Conservation (phyloP, 2,797 vertebrate genomes). For the Muscicapa striata region DNA sequence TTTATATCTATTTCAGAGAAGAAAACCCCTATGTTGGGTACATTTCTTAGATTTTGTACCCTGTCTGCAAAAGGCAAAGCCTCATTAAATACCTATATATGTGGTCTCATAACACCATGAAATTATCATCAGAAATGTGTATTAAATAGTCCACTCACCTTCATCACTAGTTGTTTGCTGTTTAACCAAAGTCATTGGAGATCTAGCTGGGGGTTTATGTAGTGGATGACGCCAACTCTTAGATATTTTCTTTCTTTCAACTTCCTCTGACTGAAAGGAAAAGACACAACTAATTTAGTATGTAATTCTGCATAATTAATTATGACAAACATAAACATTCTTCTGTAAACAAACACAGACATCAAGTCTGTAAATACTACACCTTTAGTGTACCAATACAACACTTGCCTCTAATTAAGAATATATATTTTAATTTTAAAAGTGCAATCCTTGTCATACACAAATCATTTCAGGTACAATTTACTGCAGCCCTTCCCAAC, state of each 20-base stretch:
- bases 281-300: neutral
- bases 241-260: constrained; percentile 79
- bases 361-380: neutral
- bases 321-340: neutral
- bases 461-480: neutral
- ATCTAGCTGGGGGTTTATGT: constrained; percentile 89
- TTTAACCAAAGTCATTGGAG: constrained; percentile 90
- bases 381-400: neutral
- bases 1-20: neutral
- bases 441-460: neutral
- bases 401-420: neutral
- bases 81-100: neutral
- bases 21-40: neutral
- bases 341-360: neutral
- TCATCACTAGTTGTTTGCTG: constrained; percentile 89
- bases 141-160: constrained; percentile 76
- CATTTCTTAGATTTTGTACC: neutral
- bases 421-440: neutral
- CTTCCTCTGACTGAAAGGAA: constrained; percentile 41
- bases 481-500: neutral
- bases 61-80: neutral
- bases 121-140: neutral
- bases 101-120: neutral
- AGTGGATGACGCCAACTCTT: constrained; percentile 95
- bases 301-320: neutral